Evolutionary conservation across 2,113 vertebrate genomes (phyloP).

Genomic region (Pipa parva): DNA sequence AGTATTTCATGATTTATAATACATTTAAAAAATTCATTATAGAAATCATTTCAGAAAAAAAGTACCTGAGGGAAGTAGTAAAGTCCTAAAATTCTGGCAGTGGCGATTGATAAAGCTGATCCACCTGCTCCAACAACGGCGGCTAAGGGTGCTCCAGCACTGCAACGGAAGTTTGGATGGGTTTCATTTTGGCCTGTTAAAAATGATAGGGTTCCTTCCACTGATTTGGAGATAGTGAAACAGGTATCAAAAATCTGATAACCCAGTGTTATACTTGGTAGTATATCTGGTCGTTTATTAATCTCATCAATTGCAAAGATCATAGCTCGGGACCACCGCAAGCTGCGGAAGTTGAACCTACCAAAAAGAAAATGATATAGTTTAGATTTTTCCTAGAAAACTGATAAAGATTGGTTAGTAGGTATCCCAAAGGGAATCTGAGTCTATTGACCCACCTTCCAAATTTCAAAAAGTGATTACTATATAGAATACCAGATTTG

Average conservation of each 20-base stretch:
- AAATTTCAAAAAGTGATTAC: no score
- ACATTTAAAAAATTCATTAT: no score
- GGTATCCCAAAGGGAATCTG: no score
- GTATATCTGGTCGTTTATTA: constrained; percentile 60
- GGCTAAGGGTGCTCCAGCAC: constrained; percentile 62
- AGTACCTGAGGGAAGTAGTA: constrained; percentile 77
- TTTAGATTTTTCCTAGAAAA: no score
- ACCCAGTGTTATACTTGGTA: constrained; percentile 69
- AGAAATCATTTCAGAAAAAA: no score
- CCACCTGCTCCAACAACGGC: constrained; percentile 73
- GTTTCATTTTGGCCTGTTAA: constrained; percentile 79
- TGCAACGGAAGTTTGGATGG: constrained; percentile 75
- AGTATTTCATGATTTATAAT: no score
- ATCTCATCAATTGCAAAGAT: constrained; percentile 76
- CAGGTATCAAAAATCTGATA: constrained; percentile 81
- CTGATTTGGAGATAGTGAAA: constrained; percentile 74
- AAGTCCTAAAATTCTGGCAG: constrained; percentile 74
- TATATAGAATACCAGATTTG: no score
- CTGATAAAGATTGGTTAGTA: no score
- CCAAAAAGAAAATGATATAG: constrained; percentile 25
- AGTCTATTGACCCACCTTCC: no score
- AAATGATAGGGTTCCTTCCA: constrained; percentile 72
- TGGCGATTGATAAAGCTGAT: constrained; percentile 73
- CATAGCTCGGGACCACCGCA: constrained; percentile 79
- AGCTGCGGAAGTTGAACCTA: constrained; percentile 79